These are phyloP conservation scores for Penaeus monodon DNA, from an alignment of 2,888 invertebrate genomes.

Conservation along the genomic window DNA sequence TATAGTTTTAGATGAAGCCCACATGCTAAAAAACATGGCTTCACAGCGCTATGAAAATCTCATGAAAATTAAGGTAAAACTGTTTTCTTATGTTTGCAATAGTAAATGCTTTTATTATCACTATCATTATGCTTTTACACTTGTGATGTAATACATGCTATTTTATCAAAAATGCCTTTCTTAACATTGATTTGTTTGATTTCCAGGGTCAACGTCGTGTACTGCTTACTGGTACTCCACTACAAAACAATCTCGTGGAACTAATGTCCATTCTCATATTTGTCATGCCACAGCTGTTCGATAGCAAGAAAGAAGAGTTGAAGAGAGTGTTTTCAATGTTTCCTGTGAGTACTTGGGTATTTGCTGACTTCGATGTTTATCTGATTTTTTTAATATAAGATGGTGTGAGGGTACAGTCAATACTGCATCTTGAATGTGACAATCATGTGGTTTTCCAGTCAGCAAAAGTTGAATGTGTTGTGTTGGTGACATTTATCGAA, in stretches of 20 bases:
- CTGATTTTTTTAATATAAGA: too few species aligned
- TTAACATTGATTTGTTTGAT: constrained; percentile 18
- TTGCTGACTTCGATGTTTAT: too few species aligned
- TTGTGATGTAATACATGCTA: neutral
- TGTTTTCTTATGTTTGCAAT: constrained; percentile 1
- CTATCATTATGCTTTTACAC: constrained; percentile 18
- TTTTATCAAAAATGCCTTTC: neutral
- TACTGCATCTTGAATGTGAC: too few species aligned
- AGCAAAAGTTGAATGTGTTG: too few species aligned
- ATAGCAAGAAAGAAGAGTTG: constrained; percentile 86
- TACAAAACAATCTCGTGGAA: constrained; percentile 95
- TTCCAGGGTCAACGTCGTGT: constrained; percentile 84
- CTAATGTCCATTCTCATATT: constrained; percentile 95
- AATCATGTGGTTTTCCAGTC: too few species aligned
- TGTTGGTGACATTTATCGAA: too few species aligned
- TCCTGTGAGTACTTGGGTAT: constrained; percentile 67
- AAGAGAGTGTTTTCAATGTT: constrained; percentile 83
- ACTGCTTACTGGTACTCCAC: constrained; percentile 92
- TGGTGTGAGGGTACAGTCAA: too few species aligned
- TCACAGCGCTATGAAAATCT: constrained; percentile 90
- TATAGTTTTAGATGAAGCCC: constrained; percentile 96
- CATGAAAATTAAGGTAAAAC: constrained; percentile 82
- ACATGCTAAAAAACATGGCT: constrained; percentile 98
- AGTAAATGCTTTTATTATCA: constrained; percentile 7
- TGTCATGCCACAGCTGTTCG: constrained; percentile 94